phyloP scores from a whole-genome alignment of 2,888 invertebrate genomes.

The Drosophila lacicola region DNA sequence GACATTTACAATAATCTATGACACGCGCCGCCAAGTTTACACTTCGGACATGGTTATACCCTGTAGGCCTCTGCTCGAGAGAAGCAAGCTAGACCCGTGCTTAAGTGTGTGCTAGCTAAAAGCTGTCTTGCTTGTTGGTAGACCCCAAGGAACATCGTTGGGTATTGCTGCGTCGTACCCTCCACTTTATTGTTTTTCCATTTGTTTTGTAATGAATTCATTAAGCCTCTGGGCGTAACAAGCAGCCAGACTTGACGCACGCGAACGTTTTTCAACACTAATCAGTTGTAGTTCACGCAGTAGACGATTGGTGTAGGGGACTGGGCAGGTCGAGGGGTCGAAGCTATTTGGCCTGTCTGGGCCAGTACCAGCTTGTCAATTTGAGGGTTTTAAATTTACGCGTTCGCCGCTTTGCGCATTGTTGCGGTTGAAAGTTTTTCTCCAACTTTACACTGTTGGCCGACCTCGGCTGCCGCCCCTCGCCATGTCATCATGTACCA shows the following conservation, averaged over 20 bases:
- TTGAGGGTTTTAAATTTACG: slow-evolving; percentile 46
- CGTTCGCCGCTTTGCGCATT: slow-evolving; percentile 25
- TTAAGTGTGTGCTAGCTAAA: background rate
- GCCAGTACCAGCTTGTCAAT: slow-evolving; percentile 45
- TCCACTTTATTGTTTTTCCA: slow-evolving; percentile 7
- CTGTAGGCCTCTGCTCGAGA: background rate
- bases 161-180: slow-evolving; percentile 4
- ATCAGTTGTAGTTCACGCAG: slow-evolving; percentile 56
- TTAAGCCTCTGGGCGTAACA: slow-evolving; percentile 51
- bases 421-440: slow-evolving; percentile 33
- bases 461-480: background rate
- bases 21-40: background rate
- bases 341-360: slow-evolving; percentile 1
- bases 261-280: slow-evolving; percentile 57
- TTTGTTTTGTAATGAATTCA: slow-evolving; percentile 60
- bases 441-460: slow-evolving; percentile 39
- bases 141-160: background rate
- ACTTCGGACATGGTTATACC: background rate
- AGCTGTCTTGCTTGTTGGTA: background rate
- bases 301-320: background rate
- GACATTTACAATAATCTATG: slow-evolving; percentile 1
- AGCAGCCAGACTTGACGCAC: slow-evolving; percentile 41
- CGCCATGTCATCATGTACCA: no score
- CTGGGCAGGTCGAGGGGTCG: background rate
- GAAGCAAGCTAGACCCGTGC: background rate